Base-by-base conservation (phyloP, 1,140 invertebrate genomes). In the Drosophila serrata region DNA sequence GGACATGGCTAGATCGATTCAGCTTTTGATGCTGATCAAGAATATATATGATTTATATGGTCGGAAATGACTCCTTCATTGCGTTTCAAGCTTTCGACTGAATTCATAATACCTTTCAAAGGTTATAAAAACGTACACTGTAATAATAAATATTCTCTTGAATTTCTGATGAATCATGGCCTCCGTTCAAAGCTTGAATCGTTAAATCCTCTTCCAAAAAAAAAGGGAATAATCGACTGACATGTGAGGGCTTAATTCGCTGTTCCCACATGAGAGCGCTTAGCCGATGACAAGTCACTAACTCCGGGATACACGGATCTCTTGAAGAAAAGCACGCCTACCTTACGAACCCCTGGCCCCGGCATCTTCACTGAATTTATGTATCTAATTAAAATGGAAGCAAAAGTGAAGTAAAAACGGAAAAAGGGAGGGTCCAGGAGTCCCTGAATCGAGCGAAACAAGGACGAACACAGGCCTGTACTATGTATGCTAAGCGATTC, bases 341-440 rank as follows among this genome's bases (percentile, higher is more conserved):
- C 69, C 69, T 72, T 75, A 63, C 55, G 53, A 51, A 58, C 43
- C 43, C 67, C 64, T 11, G 55, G 2, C 40, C 43, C 77, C n/a
- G 57, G 45, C 40, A 67, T 61, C 29, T 19, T 48, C 17, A 31
- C 60, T 22, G 72, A 81, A 82, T 87, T 58, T 68, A 82, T 87
- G 84, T 88, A 75, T 90, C 85, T 84, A 88, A 88, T 88, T 90
- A 88, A 90, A 90, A 81, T 84, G 77, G 51, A 46, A 45, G 68
- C 39, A 46, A 61, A 75, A 69, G 75, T 60, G 13, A 22, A 62
- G 49, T 48, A 51, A 59, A 59, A 49, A 65, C 40, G 7, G 29
- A 43, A 61, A 29, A 45, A 22, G 9, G 8, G 19, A 29, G 40
- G 29, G 24, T 29, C 48, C 45, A 31, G 33, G 35, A 22, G 29